phyloP scores from a whole-genome alignment of 2,113 vertebrate species.

The Macrotis lagotis region DNA sequence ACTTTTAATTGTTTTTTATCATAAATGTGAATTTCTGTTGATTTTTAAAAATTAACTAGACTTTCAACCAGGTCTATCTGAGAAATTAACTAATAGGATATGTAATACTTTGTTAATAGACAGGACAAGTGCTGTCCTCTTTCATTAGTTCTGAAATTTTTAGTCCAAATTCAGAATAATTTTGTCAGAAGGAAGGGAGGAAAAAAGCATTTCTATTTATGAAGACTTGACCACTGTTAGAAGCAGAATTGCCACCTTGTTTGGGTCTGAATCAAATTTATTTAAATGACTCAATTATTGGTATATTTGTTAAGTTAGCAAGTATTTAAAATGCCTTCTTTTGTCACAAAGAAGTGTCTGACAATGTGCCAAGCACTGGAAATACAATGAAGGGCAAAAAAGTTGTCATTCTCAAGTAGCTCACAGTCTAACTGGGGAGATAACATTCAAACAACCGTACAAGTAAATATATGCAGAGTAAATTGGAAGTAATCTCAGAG shows the following conservation, averaged over 20 bases:
- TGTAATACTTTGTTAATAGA: background rate
- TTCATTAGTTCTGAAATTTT: background rate
- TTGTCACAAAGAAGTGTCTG: no score
- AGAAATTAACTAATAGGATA: background rate
- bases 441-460: background rate
- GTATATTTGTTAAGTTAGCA: background rate
- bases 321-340: background rate
- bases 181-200: background rate
- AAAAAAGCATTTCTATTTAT: background rate
- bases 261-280: background rate
- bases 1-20: background rate
- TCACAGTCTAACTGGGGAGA: background rate
- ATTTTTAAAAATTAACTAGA: background rate
- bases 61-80: background rate
- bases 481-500: background rate
- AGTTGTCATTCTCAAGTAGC: background rate
- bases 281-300: background rate
- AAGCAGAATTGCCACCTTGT: background rate
- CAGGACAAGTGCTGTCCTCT: background rate
- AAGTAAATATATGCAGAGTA: background rate
- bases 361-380: background rate
- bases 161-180: background rate
- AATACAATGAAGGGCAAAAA: background rate
- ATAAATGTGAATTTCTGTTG: background rate
- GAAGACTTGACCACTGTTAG: background rate